Base-by-base conservation (phyloP, 2,888 invertebrate species). In the Digitonthophagus gazella region DNA sequence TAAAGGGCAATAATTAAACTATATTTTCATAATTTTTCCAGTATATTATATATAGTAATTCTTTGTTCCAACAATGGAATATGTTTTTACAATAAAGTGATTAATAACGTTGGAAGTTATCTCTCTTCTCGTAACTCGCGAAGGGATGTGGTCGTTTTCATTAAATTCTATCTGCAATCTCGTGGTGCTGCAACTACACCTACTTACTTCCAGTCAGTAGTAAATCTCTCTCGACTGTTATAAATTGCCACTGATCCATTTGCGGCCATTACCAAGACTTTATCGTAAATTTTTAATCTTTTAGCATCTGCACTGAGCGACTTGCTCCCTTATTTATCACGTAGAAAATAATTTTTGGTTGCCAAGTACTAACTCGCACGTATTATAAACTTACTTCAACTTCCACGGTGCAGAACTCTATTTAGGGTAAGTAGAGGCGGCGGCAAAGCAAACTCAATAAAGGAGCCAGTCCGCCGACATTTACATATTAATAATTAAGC, bases 131-230 rank as follows among this genome's bases (percentile, higher is more conserved):
- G 28, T 11, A 8, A 44, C 28, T 44, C 28, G 28, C 28, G 28
- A 44, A 44, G 28, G 28, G 61, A 61, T 61, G 61, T 18, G 18
- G 61, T 20, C 61, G 61, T 61, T 61, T 44, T 61, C 61, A 61
- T 61, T 61, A 61, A 61, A 61, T 61, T 61, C 61, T 61, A 61
- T 61, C 61, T 61, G 61, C 61, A 61, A 61, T 61, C 61, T 61
- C 20, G n/a, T 61, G 20, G 16, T n/a, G 61, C 61, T 18, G 20
- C 61, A 61, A 61, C 19, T 61, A 61, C 61, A 61, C 61, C 61
- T 61, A 61, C 61, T 61, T 61, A 61, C 61, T 61, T 61, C 61
- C 16, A 61, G 61, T 61, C 61, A 61, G 18, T 19, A 61, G 61
- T 61, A 61, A 61, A 61, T 61, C 61, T 61, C 14, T 20, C n/a